Evolutionary conservation across 2,113 vertebrate genomes (phyloP), one percentile per base, ranked within the genome.

Genomic region (Larimichthys crocea): DNA sequence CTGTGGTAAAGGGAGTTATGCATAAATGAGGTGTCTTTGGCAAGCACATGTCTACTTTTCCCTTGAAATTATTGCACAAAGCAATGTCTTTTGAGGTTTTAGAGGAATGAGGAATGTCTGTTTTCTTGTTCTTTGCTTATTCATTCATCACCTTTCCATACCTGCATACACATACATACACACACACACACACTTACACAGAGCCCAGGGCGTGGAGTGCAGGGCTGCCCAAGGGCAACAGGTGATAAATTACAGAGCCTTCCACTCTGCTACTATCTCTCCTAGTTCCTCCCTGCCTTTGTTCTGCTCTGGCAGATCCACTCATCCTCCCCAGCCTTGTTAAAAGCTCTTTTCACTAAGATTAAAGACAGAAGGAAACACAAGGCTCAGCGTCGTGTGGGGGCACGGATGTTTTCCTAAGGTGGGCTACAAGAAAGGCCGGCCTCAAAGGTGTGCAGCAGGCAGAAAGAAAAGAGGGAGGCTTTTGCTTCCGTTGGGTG

Each of bases 341-440:
- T 94, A 93, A 94, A 93, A 94, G 92, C 91, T 91, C 89, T 90
- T 94, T 94, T 94, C 89, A 91, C 86, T 50, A 73, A 94, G 94
- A 94, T 94, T 93, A 96, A 94, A 95, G 90, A 84, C 85, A 90
- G 82, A 79, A 89, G 92, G 92, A 93, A 91, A 93, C 83, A 79
- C 74, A 59, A 86, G 84, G 84, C 87, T 86, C 85, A 87, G 82
- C 90, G n/a, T 91, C 91, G 90, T 95, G 94, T 94, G 93, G 90
- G 93, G 93, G 90, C 92, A 88, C 91, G 93, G 94, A 96, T 95
- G 95, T 96, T 96, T 94, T 95, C 90, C 86, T 93, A 94, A 93
- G 93, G 92, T 92, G 93, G 93, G 92, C 91, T 90, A 83, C 85
- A 91, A 92, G 91, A 89, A 91, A 90, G 89, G 83, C 74, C 57